Evolutionary conservation across 2,113 vertebrate species (phyloP), one percentile per base, ranked within the genome.

Genomic region (Apteryx mantelli): DNA sequence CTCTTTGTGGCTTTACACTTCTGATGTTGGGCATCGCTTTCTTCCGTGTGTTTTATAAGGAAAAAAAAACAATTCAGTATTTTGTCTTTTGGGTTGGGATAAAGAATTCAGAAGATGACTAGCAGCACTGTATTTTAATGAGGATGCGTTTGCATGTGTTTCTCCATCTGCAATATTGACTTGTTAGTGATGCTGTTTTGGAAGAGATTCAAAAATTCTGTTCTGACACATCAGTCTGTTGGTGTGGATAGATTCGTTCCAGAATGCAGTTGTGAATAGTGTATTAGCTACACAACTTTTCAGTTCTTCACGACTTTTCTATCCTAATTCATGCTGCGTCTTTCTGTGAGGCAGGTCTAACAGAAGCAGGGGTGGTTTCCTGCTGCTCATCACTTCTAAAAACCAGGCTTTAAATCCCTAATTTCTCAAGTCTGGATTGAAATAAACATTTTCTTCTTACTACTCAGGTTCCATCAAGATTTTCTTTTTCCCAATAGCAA

Each of bases 11-110:
- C 83, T 68, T 74, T 38, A 15, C 2, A 0, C 28, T 36, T 25
- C 44, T 2, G 1, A 1, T 38, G 6, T 26, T 20, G 32, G 40
- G 25, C 65, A 55, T 44, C 4, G 0, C 46, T 53, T 18, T 65
- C 65, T 86, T 69, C 55, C 36, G 7, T 38, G 0, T 69, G 28
- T 30, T 80, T 44, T 87, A 8, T 48, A n/a, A 71, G 70, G 34
- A 8, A 55, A 13, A 34, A 40, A 13, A 42, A 44, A 36, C 34
- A 36, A 42, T 34, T 38, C 52, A 18, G 22, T 44, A n/a, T 81
- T 40, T 18, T 81, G 50, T 20, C 25, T 40, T 53, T 50, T 58
- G 56, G 40, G 8, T n/a, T 58, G 40, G 24, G 24, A 12, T n/a
- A 65, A 78, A 48, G 0, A 6, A 1, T 6, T 44, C 64, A 60